Percentiles rank a stretch among this genome's conserved stretches.
These are phyloP conservation scores for Ametastegia equiseti DNA, from an alignment of 2,888 invertebrate species.

Conservation along the genomic window DNA sequence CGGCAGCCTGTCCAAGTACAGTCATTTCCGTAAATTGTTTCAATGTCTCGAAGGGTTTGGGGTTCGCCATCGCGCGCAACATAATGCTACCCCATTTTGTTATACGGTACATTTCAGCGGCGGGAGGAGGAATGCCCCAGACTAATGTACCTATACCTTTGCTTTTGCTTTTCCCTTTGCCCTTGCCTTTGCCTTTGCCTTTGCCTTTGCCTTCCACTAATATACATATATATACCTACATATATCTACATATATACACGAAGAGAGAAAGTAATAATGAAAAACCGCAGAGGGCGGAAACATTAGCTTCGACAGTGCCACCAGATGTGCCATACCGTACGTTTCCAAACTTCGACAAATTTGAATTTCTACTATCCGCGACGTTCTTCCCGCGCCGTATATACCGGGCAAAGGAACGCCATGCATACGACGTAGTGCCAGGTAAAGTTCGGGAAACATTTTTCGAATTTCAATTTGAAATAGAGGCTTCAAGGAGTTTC, in stretches of 20 bases:
- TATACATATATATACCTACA: background rate
- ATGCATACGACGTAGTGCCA: background rate
- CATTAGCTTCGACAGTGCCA: conserved; percentile 45
- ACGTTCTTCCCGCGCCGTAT: background rate
- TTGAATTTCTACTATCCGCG: conserved; percentile 29
- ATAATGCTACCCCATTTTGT: conserved; percentile 31
- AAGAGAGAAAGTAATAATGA: conserved; percentile 43
- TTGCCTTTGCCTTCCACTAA: too few species aligned
- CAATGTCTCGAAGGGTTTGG: conserved; percentile 46
- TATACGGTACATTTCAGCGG: conserved; percentile 43
- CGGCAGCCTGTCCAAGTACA: conserved; percentile 45
- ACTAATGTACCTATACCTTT: too few species aligned
- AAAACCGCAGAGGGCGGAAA: conserved; percentile 47
- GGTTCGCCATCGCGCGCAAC: conserved; percentile 34
- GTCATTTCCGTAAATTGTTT: conserved; percentile 47
- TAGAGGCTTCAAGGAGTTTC: background rate
- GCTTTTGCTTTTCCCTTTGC: background rate
- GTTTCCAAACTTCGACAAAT: conserved; percentile 40
- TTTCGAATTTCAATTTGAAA: conserved; percentile 32
- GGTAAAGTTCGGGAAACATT: background rate
- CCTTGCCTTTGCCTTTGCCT: background rate
- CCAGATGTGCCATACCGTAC: conserved; percentile 33
- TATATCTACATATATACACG: background rate
- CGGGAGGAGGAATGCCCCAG: too few species aligned
- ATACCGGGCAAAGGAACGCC: too few species aligned